phyloP scores from a whole-genome alignment of 2,797 vertebrate genomes.

The Xiphophorus birchmanni region DNA sequence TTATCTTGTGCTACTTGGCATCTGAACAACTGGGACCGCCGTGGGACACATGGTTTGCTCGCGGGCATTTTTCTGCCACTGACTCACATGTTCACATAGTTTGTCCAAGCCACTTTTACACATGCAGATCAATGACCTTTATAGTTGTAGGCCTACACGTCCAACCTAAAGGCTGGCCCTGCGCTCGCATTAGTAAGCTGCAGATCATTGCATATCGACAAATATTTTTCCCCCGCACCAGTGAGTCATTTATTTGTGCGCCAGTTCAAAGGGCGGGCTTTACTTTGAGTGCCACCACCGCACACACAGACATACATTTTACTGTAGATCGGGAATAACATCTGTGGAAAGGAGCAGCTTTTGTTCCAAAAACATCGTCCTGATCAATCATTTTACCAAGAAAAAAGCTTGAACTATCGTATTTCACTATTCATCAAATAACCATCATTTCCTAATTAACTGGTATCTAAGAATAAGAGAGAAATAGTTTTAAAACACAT shows the following conservation, averaged over 20 bases:
- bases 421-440: neutral
- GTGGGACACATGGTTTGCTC: slow-evolving; percentile 27
- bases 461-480: neutral
- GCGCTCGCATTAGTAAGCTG: neutral
- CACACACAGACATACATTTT: neutral
- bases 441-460: neutral
- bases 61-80: slow-evolving; percentile 19
- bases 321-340: slow-evolving; percentile 11
- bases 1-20: slow-evolving; percentile 22
- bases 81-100: slow-evolving; percentile 22
- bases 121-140: slow-evolving; percentile 19
- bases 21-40: slow-evolving; percentile 24
- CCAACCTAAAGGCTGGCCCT: neutral
- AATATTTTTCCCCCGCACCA: slow-evolving; percentile 1
- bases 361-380: neutral
- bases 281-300: neutral
- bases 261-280: slow-evolving; percentile 13
- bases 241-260: slow-evolving; percentile 22
- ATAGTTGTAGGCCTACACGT: slow-evolving; percentile 3
- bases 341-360: neutral
- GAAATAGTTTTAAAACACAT: neutral
- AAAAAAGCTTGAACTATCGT: neutral
- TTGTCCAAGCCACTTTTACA: slow-evolving; percentile 18
- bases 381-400: neutral
- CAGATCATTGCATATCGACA: neutral